Evolutionary conservation across 2,113 vertebrate genomes (phyloP).

Genomic region (Rhipidura dahli): DNA sequence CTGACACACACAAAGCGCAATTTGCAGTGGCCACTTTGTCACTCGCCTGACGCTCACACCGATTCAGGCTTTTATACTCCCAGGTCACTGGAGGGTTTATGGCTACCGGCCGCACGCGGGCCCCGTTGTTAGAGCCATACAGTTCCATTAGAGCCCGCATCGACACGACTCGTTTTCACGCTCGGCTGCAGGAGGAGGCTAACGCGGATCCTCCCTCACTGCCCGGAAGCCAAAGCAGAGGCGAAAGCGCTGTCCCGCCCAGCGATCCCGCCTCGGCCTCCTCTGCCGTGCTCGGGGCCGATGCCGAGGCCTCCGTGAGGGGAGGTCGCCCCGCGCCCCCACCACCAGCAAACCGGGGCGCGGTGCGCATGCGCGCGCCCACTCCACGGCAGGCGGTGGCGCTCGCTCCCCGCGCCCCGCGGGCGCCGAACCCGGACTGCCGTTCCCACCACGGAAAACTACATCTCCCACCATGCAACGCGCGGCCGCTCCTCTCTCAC

Average conservation of each 20-base stretch:
- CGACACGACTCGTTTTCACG: accelerated
- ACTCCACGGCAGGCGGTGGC: not conserved
- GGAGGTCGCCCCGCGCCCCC: accelerated
- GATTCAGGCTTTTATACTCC: accelerated
- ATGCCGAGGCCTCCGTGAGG: not conserved
- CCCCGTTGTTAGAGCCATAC: accelerated
- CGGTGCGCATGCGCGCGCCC: not conserved
- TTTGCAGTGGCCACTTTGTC: not conserved
- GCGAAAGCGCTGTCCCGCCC: accelerated
- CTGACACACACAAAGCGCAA: not conserved
- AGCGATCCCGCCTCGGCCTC: accelerated
- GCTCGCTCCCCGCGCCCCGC: accelerated
- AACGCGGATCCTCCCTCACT: not conserved
- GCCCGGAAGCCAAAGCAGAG: not conserved
- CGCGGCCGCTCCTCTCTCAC: accelerated
- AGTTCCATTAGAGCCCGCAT: accelerated
- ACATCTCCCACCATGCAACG: not conserved
- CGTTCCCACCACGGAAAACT: not conserved
- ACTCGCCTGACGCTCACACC: not conserved
- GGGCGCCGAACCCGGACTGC: accelerated
- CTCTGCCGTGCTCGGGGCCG: too few relatives aligned
- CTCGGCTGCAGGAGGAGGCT: accelerated
- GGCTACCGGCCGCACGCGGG: not conserved
- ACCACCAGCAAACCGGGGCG: accelerated
- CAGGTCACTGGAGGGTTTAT: too few relatives aligned